A percentile compares a stretch with the other conserved stretches of the same genome.
phyloP scores from a whole-genome alignment of 2,797 vertebrate species.

The Novumbra hubbsi region DNA sequence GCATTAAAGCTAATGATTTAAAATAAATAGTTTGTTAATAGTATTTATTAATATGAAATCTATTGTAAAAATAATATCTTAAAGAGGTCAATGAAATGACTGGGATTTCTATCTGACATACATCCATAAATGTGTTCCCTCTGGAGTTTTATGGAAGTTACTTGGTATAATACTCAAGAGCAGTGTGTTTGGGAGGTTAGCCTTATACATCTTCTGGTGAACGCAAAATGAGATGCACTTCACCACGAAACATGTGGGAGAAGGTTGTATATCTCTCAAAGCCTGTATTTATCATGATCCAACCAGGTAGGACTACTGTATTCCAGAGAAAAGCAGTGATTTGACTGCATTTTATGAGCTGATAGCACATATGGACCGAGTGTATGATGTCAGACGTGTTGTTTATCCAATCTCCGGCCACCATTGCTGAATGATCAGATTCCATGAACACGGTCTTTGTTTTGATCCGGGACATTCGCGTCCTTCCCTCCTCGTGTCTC shows the following conservation, averaged over 20 bases:
- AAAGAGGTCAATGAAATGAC: neutral
- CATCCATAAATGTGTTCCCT: neutral
- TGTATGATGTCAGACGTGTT: neutral
- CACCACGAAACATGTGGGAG: neutral
- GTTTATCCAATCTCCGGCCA: constrained; percentile 28
- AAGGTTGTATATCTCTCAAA: neutral
- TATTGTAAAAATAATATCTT: neutral
- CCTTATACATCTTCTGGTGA: neutral
- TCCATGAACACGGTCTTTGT: constrained; percentile 2
- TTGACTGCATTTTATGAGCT: neutral
- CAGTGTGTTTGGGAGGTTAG: neutral
- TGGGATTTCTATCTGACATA: neutral
- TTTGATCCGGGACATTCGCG: constrained; percentile 50
- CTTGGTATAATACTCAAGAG: neutral
- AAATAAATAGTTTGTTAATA: neutral
- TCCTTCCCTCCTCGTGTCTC: constrained; percentile 28
- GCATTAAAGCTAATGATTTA: neutral
- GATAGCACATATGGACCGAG: neutral
- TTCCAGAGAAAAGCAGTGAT: neutral
- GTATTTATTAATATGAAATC: neutral
- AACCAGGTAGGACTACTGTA: neutral
- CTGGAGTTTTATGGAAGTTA: neutral
- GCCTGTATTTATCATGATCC: neutral
- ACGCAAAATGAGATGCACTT: neutral
- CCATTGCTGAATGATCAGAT: constrained; percentile 34